These are phyloP conservation scores for Bujurquina vittata DNA, from an alignment of 2,113 vertebrate genomes.

Conservation along the genomic window DNA sequence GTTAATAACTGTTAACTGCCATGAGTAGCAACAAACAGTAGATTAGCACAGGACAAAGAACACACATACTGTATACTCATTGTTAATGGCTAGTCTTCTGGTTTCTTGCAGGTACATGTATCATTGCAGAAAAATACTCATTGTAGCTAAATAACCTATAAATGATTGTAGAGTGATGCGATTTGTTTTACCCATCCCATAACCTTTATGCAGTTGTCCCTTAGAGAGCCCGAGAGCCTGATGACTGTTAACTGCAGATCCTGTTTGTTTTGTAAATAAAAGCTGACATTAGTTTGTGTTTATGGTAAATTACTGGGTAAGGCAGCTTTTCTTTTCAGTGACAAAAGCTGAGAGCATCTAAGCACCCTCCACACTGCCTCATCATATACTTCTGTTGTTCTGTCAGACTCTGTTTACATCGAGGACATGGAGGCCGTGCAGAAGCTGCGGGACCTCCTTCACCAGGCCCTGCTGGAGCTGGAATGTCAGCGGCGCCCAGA, in stretches of 20 bases:
- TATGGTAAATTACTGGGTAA: background rate
- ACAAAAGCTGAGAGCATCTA: constrained; percentile 10
- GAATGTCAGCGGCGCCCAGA: constrained; percentile 84
- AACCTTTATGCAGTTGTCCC: background rate
- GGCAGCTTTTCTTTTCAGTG: background rate
- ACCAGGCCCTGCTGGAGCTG: constrained; percentile 89
- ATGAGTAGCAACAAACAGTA: too few relatives aligned
- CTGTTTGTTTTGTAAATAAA: background rate
- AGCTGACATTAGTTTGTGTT: background rate
- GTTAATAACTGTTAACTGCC: too few relatives aligned
- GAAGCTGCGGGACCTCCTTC: constrained; percentile 90
- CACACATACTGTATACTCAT: background rate
- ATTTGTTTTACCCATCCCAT: background rate
- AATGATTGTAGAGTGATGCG: background rate
- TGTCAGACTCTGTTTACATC: constrained; percentile 90
- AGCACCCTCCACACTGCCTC: background rate
- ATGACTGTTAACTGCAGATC: background rate
- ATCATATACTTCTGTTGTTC: constrained; percentile 19
- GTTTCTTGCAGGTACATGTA: background rate
- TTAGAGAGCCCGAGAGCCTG: background rate
- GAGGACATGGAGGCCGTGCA: constrained; percentile 92
- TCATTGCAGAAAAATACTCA: background rate
- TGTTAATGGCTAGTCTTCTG: background rate
- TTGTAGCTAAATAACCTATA: background rate
- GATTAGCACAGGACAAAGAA: too few relatives aligned